Evolutionary conservation across 2,797 vertebrate genomes (phyloP).

Genomic region (Buceros bicornis): DNA sequence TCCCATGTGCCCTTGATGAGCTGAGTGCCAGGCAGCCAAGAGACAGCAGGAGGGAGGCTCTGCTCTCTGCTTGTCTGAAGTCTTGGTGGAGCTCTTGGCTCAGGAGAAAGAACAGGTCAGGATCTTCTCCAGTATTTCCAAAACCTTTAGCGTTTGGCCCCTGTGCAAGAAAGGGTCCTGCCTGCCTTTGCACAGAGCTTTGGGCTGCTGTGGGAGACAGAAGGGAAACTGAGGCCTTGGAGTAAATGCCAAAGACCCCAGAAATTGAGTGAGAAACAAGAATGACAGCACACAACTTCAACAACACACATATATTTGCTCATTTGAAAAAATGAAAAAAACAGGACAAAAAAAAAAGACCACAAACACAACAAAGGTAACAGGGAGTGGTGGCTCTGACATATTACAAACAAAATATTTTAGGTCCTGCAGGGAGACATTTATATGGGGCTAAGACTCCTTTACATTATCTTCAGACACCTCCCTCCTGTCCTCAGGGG

Average conservation of each 20-base stretch:
- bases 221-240: not conserved
- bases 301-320: not conserved
- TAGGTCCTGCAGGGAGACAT: not conserved
- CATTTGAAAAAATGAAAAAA: not conserved
- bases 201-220: not conserved
- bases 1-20: not conserved
- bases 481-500: not conserved
- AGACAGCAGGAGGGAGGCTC: not conserved
- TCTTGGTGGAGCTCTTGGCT: not conserved
- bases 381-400: not conserved
- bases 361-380: not conserved
- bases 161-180: not conserved
- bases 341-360: not conserved
- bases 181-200: not conserved
- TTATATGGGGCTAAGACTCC: not conserved
- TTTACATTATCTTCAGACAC: not conserved
- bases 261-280: not conserved
- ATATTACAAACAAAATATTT: not conserved
- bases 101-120: not conserved
- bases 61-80: not conserved
- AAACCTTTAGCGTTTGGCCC: not conserved
- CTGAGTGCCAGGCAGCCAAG: not conserved
- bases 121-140: not conserved
- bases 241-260: not conserved
- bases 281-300: not conserved